Conservation (phyloP, 2,797 vertebrate species). For the Siniperca undulata region DNA sequence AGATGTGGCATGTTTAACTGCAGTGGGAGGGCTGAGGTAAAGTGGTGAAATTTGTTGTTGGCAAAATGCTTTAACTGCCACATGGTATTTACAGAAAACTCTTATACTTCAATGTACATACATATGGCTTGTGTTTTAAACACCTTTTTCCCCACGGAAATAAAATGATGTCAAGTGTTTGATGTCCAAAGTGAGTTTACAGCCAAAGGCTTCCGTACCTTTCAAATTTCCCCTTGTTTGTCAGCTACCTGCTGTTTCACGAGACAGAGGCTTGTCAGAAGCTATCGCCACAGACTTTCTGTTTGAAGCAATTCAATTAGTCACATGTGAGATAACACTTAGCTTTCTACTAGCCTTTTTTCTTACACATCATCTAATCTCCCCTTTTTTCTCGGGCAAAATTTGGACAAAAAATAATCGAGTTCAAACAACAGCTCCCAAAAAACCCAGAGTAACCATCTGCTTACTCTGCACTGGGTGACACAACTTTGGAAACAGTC, state of each 20-base stretch:
- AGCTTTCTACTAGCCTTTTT: conserved; percentile 73
- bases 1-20: conserved; percentile 60
- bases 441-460: conserved; percentile 70
- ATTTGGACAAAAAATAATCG: conserved; percentile 73
- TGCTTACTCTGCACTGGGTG: conserved; percentile 71
- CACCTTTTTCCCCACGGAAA: conserved; percentile 81
- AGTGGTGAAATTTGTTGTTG: conserved; percentile 62
- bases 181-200: conserved; percentile 87
- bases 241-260: conserved; percentile 90
- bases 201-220: conserved; percentile 86
- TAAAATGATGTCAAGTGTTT: conserved; percentile 86
- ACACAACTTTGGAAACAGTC: conserved; percentile 74
- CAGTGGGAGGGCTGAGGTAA: conserved; percentile 38
- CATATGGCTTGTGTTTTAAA: conserved; percentile 82
- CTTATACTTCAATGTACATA: conserved; percentile 69
- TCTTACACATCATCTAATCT: conserved; percentile 74
- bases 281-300: conserved; percentile 80
- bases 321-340: conserved; percentile 82
- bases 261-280: conserved; percentile 86
- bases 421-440: conserved; percentile 65
- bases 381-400: conserved; percentile 56
- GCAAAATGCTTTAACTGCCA: conserved; percentile 70
- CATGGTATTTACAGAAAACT: conserved; percentile 73
- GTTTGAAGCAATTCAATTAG: conserved; percentile 87
- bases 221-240: conserved; percentile 85